Evolutionary conservation across 2,113 vertebrate species (phyloP).

Genomic region (Hucho hucho): DNA sequence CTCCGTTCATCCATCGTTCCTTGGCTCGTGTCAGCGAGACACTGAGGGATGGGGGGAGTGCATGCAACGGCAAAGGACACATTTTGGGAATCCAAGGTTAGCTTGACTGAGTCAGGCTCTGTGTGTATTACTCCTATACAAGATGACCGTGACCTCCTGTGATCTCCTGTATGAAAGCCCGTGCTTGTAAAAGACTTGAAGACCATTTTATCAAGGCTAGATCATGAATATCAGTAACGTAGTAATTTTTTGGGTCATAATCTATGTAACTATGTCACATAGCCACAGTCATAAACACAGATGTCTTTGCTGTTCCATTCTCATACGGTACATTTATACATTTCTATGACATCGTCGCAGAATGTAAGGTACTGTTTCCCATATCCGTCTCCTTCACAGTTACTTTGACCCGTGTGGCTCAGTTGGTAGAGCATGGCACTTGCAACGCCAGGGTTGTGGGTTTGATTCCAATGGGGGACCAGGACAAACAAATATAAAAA

Average conservation of each 20-base stretch:
- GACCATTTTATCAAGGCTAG: not conserved
- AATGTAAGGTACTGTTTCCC: too few relatives aligned
- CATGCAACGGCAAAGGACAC: constrained; percentile 17
- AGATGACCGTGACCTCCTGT: constrained; percentile 9
- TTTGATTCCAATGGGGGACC: too few relatives aligned
- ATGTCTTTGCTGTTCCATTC: too few relatives aligned
- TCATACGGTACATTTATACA: too few relatives aligned
- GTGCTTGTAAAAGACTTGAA: not conserved
- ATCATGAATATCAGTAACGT: not conserved
- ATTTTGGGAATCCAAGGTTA: constrained; percentile 10
- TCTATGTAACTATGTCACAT: too few relatives aligned
- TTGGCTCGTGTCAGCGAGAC: not conserved
- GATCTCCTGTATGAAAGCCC: not conserved
- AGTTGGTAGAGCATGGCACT: too few relatives aligned
- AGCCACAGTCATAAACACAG: too few relatives aligned
- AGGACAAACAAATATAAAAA: too few relatives aligned
- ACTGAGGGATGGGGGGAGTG: constrained; percentile 20
- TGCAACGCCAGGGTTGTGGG: too few relatives aligned
- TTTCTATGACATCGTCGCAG: too few relatives aligned
- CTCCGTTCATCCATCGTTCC: not conserved
- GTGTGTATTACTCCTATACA: constrained; percentile 5
- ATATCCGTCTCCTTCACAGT: too few relatives aligned
- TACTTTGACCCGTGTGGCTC: too few relatives aligned
- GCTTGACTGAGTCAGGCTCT: constrained; percentile 31
- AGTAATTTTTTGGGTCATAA: not conserved